Evolutionary conservation across 1,140 invertebrate species (phyloP), one percentile per base, ranked within the genome.

Genomic region (Lepidurus apus): DNA sequence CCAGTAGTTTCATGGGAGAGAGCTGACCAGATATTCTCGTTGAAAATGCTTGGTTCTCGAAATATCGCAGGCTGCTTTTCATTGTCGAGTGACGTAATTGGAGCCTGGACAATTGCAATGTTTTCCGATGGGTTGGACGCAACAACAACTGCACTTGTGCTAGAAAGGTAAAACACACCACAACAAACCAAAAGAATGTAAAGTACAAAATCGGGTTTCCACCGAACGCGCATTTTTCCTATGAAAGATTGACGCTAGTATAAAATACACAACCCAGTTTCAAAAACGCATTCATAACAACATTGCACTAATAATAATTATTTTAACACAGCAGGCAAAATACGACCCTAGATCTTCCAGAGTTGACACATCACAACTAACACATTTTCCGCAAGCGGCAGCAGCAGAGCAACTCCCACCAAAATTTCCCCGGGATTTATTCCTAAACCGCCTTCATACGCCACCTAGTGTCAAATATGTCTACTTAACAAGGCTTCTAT

Each of bases 351-450:
- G 11, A n/a, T n/a, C 11, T n/a, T 65, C 13, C 13, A 65, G 47
- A 65, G 47, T 65, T 65, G 47, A 65, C 47, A 65, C 47, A 65
- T 65, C 47, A 13, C 47, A 65, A 65, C 47, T 65, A 65, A 65
- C 21, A n/a, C 47, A 65, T 65, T 10, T 65, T 8, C 47, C 47
- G 21, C 47, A 6, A 65, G 47, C 21, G 47, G 47, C 47, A 65
- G 11, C 47, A 65, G 47, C 47, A 65, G 13, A 65, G 26, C 26
- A 1, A 26, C 26, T 26, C 26, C 26, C 26, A 26, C 26, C 26
- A 26, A 26, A 26, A 26, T 26, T 26, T 26, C 26, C 26, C 26
- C 21, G 13, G 13, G 7, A n/a, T 65, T 65, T 13, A 6, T 65
- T 65, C 13, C 13, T 0, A 47, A 65, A 65, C 21, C 13, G 13